These are phyloP conservation scores for Tyto alba DNA, from an alignment of 2,113 vertebrate species.

Conservation along the genomic window DNA sequence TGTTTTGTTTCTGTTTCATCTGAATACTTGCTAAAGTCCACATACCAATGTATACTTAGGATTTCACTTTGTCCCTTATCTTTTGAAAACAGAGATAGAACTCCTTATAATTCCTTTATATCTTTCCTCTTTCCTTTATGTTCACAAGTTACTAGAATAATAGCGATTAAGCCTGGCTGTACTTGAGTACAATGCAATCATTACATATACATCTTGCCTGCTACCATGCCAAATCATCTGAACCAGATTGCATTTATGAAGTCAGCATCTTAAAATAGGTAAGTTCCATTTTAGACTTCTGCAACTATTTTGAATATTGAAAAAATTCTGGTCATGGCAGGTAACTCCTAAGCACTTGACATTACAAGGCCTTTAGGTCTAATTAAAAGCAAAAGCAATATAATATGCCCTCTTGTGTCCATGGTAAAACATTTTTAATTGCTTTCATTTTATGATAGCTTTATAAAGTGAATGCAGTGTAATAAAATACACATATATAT, in stretches of 20 bases:
- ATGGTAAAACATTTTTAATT: not conserved
- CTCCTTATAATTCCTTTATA: not conserved
- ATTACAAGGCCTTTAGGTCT: not conserved
- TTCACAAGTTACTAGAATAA: not conserved
- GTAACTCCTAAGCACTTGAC: not conserved
- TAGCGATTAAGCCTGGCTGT: not conserved
- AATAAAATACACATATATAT: not conserved
- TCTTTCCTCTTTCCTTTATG: not conserved
- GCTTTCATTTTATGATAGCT: not conserved
- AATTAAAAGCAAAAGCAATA: not conserved
- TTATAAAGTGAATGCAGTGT: not conserved
- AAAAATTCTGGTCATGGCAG: not conserved
- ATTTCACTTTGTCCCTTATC: not conserved
- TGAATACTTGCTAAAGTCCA: not conserved
- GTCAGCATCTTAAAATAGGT: not conserved
- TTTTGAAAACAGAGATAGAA: not conserved
- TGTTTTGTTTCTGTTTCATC: not conserved
- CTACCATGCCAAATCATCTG: not conserved
- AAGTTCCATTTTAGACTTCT: not conserved
- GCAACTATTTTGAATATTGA: not conserved
- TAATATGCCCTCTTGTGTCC: not conserved
- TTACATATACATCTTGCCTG: not conserved
- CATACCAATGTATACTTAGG: not conserved
- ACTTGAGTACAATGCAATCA: not conserved
- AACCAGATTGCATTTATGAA: not conserved